Evolutionary conservation across 2,113 vertebrate genomes (phyloP).

Genomic region (Corythoichthys haematopterus): DNA sequence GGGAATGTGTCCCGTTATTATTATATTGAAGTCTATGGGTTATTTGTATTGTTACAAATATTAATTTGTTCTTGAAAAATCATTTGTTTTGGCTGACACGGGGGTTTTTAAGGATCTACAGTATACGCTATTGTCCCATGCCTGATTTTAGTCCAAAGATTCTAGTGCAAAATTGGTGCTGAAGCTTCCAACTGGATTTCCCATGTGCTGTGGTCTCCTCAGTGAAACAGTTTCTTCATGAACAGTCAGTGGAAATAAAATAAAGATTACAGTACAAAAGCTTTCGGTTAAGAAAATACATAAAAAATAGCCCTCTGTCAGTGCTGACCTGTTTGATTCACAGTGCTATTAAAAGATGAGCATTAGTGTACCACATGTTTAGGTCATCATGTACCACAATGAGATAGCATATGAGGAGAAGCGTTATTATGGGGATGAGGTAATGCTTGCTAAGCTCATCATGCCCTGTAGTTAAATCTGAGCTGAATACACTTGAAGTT

Average conservation of each 20-base stretch:
- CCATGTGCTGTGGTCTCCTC: too few species aligned
- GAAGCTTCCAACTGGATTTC: too few species aligned
- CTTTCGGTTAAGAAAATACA: slow-evolving; percentile 12
- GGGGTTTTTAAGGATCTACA: too few species aligned
- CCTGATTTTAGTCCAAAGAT: too few species aligned
- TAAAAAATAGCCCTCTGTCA: slow-evolving; percentile 20
- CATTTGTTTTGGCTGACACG: too few species aligned
- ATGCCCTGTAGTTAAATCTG: slow-evolving; percentile 39
- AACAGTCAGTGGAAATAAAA: background rate
- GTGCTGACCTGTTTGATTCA: slow-evolving; percentile 21
- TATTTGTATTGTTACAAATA: too few species aligned
- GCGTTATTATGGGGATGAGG: slow-evolving; percentile 12
- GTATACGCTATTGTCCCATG: too few species aligned
- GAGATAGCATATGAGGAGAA: slow-evolving; percentile 21
- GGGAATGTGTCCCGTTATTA: too few species aligned
- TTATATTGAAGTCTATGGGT: too few species aligned
- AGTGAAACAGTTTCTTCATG: too few species aligned
- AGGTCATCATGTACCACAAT: slow-evolving; percentile 16
- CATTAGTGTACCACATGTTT: slow-evolving; percentile 12
- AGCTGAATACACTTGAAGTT: slow-evolving; percentile 45
- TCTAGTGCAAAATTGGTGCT: too few species aligned
- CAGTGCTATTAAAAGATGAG: slow-evolving; percentile 29
- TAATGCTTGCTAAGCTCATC: slow-evolving; percentile 16
- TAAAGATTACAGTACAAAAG: slow-evolving; percentile 3
- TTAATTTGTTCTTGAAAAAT: too few species aligned